Evolutionary conservation across 1,140 invertebrate species (phyloP).

Genomic region (roundworm (Caenorhabditis elegans)): DNA sequence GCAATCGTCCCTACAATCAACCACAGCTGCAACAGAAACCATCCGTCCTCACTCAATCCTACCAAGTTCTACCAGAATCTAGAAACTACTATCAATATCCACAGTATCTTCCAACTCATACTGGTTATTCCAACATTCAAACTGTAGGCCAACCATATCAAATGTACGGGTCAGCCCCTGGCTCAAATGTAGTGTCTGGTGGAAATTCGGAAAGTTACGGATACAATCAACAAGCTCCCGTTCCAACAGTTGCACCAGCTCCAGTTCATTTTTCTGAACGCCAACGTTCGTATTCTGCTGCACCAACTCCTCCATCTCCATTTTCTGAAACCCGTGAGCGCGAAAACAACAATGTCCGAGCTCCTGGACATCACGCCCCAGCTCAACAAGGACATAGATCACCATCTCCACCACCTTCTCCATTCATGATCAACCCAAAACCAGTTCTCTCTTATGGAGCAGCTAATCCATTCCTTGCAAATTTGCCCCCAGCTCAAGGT

Average conservation of each 20-base stretch:
- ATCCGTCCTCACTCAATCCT: not conserved
- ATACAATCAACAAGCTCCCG: not conserved
- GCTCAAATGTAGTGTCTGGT: not conserved
- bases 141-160: not conserved
- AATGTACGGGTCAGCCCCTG: not conserved
- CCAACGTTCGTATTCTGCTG: not conserved
- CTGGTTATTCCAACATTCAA: slow-evolving; percentile 11
- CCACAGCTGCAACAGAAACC: not conserved
- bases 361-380: not conserved
- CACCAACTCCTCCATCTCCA: not conserved
- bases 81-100: slow-evolving; percentile 20
- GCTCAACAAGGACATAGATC: not conserved
- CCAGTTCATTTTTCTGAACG: not conserved
- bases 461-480: slow-evolving; percentile 13
- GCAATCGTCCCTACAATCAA: not conserved
- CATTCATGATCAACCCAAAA: not conserved
- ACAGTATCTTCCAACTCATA: slow-evolving; percentile 1
- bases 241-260: not conserved
- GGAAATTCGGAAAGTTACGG: not conserved
- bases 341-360: not conserved
- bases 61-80: not conserved
- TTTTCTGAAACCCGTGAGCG: not conserved
- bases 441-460: slow-evolving; percentile 17
- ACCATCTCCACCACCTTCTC: not conserved
- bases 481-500: slow-evolving; percentile 1